Base-by-base conservation (phyloP, 1,140 invertebrate genomes). In the Drosophila trapezifrons region DNA sequence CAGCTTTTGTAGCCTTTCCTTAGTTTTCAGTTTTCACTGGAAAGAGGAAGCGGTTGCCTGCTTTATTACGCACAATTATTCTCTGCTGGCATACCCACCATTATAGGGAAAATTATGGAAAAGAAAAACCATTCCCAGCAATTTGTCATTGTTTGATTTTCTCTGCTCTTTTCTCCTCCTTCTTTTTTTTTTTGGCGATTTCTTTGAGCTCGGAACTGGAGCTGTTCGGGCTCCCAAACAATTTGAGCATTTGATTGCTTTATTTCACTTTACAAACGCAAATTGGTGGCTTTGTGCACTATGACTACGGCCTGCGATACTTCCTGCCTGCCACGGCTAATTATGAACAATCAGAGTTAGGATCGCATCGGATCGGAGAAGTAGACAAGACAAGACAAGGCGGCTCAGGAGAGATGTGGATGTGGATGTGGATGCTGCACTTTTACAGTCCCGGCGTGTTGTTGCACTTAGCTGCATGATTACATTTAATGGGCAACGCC, bases 401-500 rank as follows among this genome's bases (percentile, higher is more conserved):
- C 49, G n/a, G 22, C 22, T 32, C 29, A 18, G 64, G 15, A 13
- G 37, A n/a, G 12, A 13, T 32, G 20, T 43, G 43, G 65, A 32
- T 63, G 64, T 40, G 37, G 60, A 20, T 32, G 60, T 12, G 54
- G 52, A 47, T 43, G 64, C 29, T 46, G 63, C 51, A 20, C 46
- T 58, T 58, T 35, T 57, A 43, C 27, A 38, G 55, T 20, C 51
- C 45, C 51, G 13, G 18, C 51, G 55, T 80, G 32, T 64, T 52
- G 67, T 40, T 78, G 62, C 67, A 66, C 45, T 80, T 60, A 72
- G 69, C 70, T 67, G 58, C 65, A 78, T 86, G 82, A 85, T 86
- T 87, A 77, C 63, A 82, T 79, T 79, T 86, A 87, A 86, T 86
- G 67, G 72, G 40, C 67, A 76, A 83, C 73, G 72, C 76, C 74